Base-by-base conservation (phyloP, 2,888 invertebrate species). In the Ennomos fuscantarius region DNA sequence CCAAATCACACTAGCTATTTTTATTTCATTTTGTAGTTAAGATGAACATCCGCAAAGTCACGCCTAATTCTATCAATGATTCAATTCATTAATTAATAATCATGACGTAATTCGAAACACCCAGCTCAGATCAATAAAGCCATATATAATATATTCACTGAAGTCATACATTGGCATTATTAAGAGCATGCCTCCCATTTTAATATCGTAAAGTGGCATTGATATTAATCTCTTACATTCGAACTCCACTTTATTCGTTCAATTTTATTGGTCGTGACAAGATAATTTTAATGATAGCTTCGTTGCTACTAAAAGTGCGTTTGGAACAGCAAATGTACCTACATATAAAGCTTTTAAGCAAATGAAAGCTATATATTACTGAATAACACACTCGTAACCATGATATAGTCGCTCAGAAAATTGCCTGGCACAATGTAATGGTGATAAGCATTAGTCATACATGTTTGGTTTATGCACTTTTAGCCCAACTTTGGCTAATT, bases 291-390 rank as follows among this genome's bases (percentile, higher is more conserved):
- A 87, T 84, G 82, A 84, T 82, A 77, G 81, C 78, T 67, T 73
- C 79, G 72, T 74, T 73, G 76, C 78, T 72, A 76, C 75, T 77
- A 78, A 72, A 82, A 86, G 81, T 79, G 81, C 79, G 76, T 84
- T 84, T 76, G 77, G 77, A 78, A 78, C 74, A 76, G 78, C 80
- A 82, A 88, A 83, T 81, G 24, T 24, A 24, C 24, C 6, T 24
- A 24, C 24, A 79, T 84, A 87, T 82, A 82, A 87, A 85, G 89
- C 90, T 90, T 90, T 90, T 89, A 90, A 86, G 83, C 81, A 88
- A 90, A 90, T 90, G 88, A 90, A 89, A 86, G 70, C 74, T 84
- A 79, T 89, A 85, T 82, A 88, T 88, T 85, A 86, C 81, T 71
- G 84, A 84, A 87, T 88, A 89, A 86, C 84, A 77, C 79, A 84